Percentiles rank a stretch among this genome's conserved stretches.
These are phyloP conservation scores for Dipodomys ordii DNA, from an alignment of 2,113 vertebrate genomes.

Conservation along the genomic window DNA sequence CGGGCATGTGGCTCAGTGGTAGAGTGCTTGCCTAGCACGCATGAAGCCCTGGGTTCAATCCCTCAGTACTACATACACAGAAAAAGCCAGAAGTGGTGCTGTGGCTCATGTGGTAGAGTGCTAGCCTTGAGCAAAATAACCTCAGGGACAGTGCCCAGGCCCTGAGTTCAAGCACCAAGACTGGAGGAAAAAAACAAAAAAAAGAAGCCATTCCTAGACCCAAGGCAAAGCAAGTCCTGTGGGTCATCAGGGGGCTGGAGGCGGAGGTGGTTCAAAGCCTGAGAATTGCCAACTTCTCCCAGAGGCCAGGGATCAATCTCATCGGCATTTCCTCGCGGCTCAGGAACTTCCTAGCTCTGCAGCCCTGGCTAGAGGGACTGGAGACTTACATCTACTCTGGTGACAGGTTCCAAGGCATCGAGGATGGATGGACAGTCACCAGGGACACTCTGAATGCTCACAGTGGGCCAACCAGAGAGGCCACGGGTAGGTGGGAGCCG, in stretches of 20 bases:
- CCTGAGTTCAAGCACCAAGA: too few relatives aligned
- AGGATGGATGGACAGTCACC: background rate
- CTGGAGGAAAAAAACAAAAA: too few relatives aligned
- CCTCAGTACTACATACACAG: too few relatives aligned
- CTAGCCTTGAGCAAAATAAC: too few relatives aligned
- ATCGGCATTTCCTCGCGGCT: conserved; percentile 71
- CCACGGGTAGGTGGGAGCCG: background rate
- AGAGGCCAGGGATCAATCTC: conserved; percentile 36
- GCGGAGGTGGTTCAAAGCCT: conserved; percentile 49
- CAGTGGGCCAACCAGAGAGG: background rate
- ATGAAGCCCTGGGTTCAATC: too few relatives aligned
- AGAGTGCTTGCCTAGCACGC: too few relatives aligned
- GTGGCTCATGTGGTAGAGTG: too few relatives aligned
- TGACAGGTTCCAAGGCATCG: background rate
- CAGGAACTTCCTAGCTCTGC: conserved; percentile 55
- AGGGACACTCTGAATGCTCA: background rate
- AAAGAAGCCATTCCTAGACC: background rate
- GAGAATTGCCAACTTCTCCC: conserved; percentile 34
- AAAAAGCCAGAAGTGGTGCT: too few relatives aligned
- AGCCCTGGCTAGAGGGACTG: background rate
- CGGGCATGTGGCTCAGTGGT: too few relatives aligned
- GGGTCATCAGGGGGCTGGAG: conserved; percentile 48
- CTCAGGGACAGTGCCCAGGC: too few relatives aligned
- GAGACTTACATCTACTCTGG: background rate
- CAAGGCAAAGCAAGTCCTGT: background rate